Evolutionary conservation across 2,113 vertebrate genomes (phyloP), one percentile per base, ranked within the genome.

Genomic region (Triplophysa rosa): DNA sequence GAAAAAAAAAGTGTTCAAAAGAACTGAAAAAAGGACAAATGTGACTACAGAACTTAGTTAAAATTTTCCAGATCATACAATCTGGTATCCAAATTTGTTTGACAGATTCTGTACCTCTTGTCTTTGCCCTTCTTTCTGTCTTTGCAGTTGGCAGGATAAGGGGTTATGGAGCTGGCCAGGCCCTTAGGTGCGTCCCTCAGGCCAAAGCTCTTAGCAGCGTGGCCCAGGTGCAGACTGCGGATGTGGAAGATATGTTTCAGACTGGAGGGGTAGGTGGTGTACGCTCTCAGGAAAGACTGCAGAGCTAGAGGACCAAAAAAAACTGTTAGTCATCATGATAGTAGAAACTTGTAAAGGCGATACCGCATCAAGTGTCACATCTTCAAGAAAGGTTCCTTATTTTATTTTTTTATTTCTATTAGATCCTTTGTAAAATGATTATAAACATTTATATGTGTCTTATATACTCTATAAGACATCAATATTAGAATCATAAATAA

Each of bases 191-290:
- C 95, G 10, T 99, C 97, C 83, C 98, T 91, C 24, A 99, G 90
- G 67, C 96, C 97, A 5, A 99, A 99, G 91, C 97, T 99, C 93
- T 99, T 99, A 86, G 0, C 98, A 83, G 82, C 91, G 0, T 99
- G 98, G 14, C 98, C 98, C 58, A 99, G 90, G 86, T 99, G 98
- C 47, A 99, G 85, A 65, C 87, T 85, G 80, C 93, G 80, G 94
- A 98, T 90, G 82, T 98, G 96, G 90, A 99, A 99, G 91, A 98
- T 90, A 78, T 95, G 93, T 86, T 96, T 98, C 82, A 98, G 92
- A 70, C 84, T 88, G 37, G 90, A 87, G 0, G 98, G 97, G 87
- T 98, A 99, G 59, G 95, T 90, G 16, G 97, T 89, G 1, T 99
- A 99, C 0, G 98, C 92, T 21, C 95, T 91, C 80, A 99, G 91